Base-by-base conservation (phyloP, 2,797 vertebrate genomes). In the Rhadinocentrus ornatus region DNA sequence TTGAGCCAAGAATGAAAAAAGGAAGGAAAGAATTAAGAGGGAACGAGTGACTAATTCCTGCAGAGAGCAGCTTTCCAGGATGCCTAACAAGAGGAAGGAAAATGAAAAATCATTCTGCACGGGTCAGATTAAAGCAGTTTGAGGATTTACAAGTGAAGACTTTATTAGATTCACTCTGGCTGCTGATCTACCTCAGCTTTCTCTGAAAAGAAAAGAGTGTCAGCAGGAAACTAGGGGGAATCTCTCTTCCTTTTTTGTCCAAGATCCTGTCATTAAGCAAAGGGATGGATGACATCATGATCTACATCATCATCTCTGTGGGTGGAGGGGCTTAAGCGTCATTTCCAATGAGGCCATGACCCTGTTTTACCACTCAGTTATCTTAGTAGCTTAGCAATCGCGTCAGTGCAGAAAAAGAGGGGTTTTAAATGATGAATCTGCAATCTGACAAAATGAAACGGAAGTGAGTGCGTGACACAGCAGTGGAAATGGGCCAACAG, bases 141-240 rank as follows among this genome's bases (percentile, higher is more conserved):
- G 41, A 76, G 87, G 92, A 91, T 92, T 89, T 89, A 73, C 86
- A 86, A 81, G 85, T 74, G 81, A 89, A 69, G 87, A 91, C 87
- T 88, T 91, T 88, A 89, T 92, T 91, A 77, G 86, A 88, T 57
- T 73, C 59, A 63, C 44, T n/a, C 59, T 73, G 57, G 67, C 67
- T 82, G 61, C 78, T 70, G 86, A 85, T 80, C 84, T 83, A 75
- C 78, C 59, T 75, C 65, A n/a, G 70, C 62, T 73, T 62, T 79
- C 71, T 75, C 64, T 44, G 64, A 22, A 29, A 37, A 58, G 1
- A 27, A 26, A 41, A 67, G 62, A 76, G 71, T 83, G 84, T 90
- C 86, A 89, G 87, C 79, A 77, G 77, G 62, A 88, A 86, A 85
- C 63, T 61, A 69, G 44, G 65, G 75, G 66, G 78, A 62, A 73